phyloP scores from a whole-genome alignment of 2,888 invertebrate genomes.

The Scaptomyza cyrtandrae region DNA sequence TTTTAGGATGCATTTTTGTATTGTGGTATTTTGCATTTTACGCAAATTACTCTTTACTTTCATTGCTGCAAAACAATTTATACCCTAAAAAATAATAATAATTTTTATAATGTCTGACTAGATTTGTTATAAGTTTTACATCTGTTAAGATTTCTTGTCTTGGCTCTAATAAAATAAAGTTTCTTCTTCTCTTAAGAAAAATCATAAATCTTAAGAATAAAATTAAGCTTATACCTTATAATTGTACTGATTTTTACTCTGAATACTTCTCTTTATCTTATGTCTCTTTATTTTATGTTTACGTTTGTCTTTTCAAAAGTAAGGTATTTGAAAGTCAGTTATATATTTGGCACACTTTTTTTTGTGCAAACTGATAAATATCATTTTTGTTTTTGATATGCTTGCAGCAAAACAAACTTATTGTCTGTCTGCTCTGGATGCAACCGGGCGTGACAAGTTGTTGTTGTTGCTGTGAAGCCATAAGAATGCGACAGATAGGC shows the following conservation, averaged over 20 bases:
- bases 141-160: no score
- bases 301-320: neutral
- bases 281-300: no score
- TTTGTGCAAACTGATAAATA: conserved; percentile 55
- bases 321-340: conserved; percentile 4
- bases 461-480: conserved; percentile 40
- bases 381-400: conserved; percentile 69
- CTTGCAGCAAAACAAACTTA: conserved; percentile 38
- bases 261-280: no score
- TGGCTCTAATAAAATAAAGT: no score
- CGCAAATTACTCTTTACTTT: conserved; percentile 42
- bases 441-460: conserved; percentile 51
- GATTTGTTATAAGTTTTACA: no score
- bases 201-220: no score
- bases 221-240: no score
- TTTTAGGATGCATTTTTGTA: conserved; percentile 59
- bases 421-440: conserved; percentile 28
- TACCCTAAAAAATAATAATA: neutral
- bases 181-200: no score
- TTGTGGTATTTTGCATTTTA: conserved; percentile 39
- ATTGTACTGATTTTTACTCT: no score
- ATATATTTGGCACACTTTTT: conserved; percentile 1
- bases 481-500: conserved; percentile 42
- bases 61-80: conserved; percentile 6
- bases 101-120: neutral